phyloP scores from a whole-genome alignment of 2,888 invertebrate genomes.

The Polydrusus cervinus region DNA sequence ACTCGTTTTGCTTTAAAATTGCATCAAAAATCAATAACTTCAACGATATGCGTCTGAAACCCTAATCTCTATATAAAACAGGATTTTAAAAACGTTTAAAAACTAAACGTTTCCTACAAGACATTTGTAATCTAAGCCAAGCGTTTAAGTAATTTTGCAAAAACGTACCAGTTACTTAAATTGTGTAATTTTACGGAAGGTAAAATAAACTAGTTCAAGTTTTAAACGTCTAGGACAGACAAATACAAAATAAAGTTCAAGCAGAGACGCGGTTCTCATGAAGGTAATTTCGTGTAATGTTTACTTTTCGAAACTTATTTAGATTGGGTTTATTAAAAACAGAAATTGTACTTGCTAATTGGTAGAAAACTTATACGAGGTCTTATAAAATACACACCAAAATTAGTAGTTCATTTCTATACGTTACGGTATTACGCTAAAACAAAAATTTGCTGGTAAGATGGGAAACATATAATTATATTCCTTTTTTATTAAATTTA shows the following conservation, averaged over 20 bases:
- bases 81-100: too few species aligned
- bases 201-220: slow-evolving; percentile 10
- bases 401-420: background rate
- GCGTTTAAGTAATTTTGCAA: background rate
- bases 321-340: slow-evolving; percentile 8
- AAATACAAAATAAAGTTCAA: slow-evolving; percentile 1
- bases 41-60: too few species aligned
- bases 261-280: background rate
- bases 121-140: too few species aligned
- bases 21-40: too few species aligned
- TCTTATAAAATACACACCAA: background rate
- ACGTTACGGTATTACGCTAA: too few species aligned
- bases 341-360: background rate
- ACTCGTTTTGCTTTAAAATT: too few species aligned
- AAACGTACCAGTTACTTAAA: background rate
- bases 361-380: too few species aligned
- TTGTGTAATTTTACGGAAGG: background rate
- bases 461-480: too few species aligned
- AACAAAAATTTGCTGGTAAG: too few species aligned
- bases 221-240: slow-evolving; percentile 12
- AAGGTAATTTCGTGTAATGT: slow-evolving; percentile 3
- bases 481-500: too few species aligned
- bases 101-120: too few species aligned
- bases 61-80: too few species aligned
- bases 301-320: background rate